A percentile compares a stretch with the other conserved stretches of the same genome.
Conservation (phyloP, 2,888 invertebrate genomes). For the Agrilus mali region DNA sequence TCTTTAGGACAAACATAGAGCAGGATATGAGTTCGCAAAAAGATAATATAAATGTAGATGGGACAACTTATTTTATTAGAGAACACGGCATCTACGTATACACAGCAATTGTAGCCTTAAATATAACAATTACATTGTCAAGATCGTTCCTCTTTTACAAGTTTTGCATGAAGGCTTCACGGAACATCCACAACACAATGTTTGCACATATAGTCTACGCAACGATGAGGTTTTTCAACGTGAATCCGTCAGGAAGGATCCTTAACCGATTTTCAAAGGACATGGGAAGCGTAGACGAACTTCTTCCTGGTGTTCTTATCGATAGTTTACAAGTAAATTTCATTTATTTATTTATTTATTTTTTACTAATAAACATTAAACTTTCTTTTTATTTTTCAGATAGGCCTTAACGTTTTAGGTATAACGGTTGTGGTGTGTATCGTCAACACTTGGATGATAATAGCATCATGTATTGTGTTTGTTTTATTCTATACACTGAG, state of each 20-base stretch:
- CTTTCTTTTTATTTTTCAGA: slow-evolving; percentile 27
- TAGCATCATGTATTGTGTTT: slow-evolving; percentile 48
- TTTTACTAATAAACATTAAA: not conserved
- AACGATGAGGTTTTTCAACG: slow-evolving; percentile 17
- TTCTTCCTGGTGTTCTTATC: slow-evolving; percentile 13
- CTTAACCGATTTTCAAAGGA: slow-evolving; percentile 19
- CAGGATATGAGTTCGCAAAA: slow-evolving; percentile 1
- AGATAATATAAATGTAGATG: too few species aligned
- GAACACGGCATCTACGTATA: slow-evolving; percentile 10
- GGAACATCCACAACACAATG: slow-evolving; percentile 14
- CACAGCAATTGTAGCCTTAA: slow-evolving; percentile 14
- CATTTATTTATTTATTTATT: too few species aligned
- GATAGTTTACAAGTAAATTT: slow-evolving; percentile 14
- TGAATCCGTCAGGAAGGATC: slow-evolving; percentile 17
- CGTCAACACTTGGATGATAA: slow-evolving; percentile 51
- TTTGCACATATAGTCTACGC: slow-evolving; percentile 15
- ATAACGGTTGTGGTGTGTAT: slow-evolving; percentile 56
- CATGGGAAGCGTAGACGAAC: slow-evolving; percentile 17
- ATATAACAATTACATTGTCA: slow-evolving; percentile 13
- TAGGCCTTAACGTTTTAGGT: slow-evolving; percentile 47
- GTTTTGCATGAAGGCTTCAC: slow-evolving; percentile 19
- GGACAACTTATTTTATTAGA: too few species aligned
- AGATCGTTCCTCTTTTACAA: slow-evolving; percentile 19
- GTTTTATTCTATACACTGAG: slow-evolving; percentile 48
- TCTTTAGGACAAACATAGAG: slow-evolving; percentile 9